Percentiles rank a stretch among this genome's conserved stretches.
phyloP scores from a whole-genome alignment of 2,888 invertebrate species.

The Tortrix viridana region DNA sequence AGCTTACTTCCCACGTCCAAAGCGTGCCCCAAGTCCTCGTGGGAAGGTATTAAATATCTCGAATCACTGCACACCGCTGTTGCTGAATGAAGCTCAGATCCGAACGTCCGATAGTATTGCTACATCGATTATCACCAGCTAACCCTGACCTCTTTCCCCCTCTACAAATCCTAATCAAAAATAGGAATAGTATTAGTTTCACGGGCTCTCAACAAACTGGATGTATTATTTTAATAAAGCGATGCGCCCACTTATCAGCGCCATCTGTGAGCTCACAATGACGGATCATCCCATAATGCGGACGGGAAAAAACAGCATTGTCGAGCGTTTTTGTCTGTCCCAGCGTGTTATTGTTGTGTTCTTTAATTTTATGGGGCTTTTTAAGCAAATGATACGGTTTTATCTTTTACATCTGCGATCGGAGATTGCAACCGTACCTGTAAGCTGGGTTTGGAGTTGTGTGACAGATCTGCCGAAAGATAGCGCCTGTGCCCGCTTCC shows the following conservation, averaged over 20 bases:
- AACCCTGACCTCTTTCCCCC: conserved; percentile 54
- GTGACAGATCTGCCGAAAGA: conserved; percentile 45
- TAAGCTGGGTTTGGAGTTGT: conserved; percentile 47
- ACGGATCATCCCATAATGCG: conserved; percentile 81
- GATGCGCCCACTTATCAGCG: conserved; percentile 75
- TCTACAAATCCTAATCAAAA: conserved; percentile 12
- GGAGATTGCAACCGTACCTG: conserved; percentile 52
- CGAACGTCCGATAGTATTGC: conserved; percentile 65
- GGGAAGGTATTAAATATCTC: conserved; percentile 79
- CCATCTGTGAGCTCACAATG: conserved; percentile 78
- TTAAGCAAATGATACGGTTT: conserved; percentile 83
- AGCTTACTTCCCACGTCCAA: conserved; percentile 58
- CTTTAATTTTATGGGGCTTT: conserved; percentile 81
- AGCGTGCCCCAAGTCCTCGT: conserved; percentile 75
- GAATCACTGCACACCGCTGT: conserved; percentile 67
- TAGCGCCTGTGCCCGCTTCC: conserved; percentile 35
- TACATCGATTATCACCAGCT: conserved; percentile 52
- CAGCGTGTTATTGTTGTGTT: conserved; percentile 75
- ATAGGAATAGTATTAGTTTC: conserved; percentile 39
- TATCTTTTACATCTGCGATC: conserved; percentile 70
- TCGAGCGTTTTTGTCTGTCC: conserved; percentile 64
- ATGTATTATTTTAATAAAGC: conserved; percentile 73
- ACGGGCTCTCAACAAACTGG: conserved; percentile 56
- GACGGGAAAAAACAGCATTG: conserved; percentile 70
- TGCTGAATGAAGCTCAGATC: conserved; percentile 70